phyloP scores from a whole-genome alignment of 2,113 vertebrate species.

The Machaerirhynchus nigripectus region DNA sequence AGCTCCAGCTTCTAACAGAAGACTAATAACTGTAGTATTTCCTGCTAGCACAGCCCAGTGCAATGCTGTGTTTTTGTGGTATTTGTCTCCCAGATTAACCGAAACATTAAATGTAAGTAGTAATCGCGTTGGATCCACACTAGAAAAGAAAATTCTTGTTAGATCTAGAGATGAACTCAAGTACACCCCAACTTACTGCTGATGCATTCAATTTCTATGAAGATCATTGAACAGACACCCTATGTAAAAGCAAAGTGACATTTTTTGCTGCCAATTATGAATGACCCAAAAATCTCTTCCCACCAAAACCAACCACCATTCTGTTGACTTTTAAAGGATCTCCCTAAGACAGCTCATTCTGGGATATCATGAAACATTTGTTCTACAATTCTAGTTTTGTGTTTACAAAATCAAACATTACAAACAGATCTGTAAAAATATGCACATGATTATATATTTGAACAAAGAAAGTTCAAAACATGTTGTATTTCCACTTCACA shows the following conservation, averaged over 20 bases:
- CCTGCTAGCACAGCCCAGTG: slow-evolving; percentile 98
- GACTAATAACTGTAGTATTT: slow-evolving; percentile 98
- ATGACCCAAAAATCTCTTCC: background rate
- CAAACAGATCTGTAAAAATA: background rate
- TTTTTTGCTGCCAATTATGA: background rate
- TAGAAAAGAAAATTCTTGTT: slow-evolving; percentile 71
- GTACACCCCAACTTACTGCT: background rate
- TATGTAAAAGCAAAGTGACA: background rate
- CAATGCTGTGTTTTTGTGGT: slow-evolving; percentile 97
- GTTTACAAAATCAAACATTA: background rate
- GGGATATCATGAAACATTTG: background rate
- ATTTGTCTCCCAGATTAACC: slow-evolving; percentile 98
- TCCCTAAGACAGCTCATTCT: background rate
- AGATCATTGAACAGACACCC: background rate
- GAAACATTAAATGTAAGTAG: slow-evolving; percentile 98
- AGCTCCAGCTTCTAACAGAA: slow-evolving; percentile 93
- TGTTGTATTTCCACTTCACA: background rate
- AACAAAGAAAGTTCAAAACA: background rate
- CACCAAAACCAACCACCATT: background rate
- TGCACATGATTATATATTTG: background rate
- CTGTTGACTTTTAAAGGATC: background rate
- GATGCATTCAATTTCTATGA: background rate
- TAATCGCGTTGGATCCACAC: slow-evolving; percentile 96
- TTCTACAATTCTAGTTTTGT: background rate
- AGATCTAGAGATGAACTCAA: slow-evolving; percentile 32